Percentiles rank a stretch among this genome's conserved stretches.
These are phyloP conservation scores for Elgaria multicarinata DNA, from an alignment of 2,113 vertebrate genomes.

Conservation along the genomic window DNA sequence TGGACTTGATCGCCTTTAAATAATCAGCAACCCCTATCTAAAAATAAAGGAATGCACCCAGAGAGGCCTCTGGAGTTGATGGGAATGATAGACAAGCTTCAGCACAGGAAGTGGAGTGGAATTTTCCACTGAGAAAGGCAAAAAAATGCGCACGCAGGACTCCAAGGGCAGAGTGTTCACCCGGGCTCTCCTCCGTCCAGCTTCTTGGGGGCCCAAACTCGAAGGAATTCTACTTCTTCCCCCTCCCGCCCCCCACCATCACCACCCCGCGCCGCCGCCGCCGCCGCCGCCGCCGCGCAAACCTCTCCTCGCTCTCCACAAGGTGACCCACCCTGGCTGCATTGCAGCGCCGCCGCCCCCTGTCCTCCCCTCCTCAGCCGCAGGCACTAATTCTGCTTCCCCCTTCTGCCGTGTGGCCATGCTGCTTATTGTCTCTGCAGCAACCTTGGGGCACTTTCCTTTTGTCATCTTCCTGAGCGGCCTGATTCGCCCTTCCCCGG, in stretches of 20 bases:
- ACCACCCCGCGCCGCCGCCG: no score
- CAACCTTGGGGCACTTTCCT: background rate
- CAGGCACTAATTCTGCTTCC: background rate
- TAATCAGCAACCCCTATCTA: background rate
- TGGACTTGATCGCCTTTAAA: background rate
- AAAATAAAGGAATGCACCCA: background rate
- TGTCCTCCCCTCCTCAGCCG: background rate
- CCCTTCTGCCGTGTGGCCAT: background rate
- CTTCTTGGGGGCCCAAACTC: background rate
- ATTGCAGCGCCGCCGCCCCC: background rate
- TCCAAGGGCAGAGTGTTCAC: background rate
- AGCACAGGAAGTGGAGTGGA: slow-evolving; percentile 14
- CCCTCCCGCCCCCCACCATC: no score
- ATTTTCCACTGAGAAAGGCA: slow-evolving; percentile 42
- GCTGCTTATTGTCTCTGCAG: background rate
- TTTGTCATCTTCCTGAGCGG: background rate
- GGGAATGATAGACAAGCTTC: slow-evolving; percentile 21
- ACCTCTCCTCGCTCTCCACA: background rate
- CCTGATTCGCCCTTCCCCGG: background rate
- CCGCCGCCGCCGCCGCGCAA: no score
- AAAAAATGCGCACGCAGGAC: background rate
- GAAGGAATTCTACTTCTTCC: background rate
- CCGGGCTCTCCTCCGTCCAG: background rate
- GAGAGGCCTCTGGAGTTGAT: slow-evolving; percentile 1
- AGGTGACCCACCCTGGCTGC: background rate